phyloP scores from a whole-genome alignment of 2,797 vertebrate species.

The Holocentrus rufus region DNA sequence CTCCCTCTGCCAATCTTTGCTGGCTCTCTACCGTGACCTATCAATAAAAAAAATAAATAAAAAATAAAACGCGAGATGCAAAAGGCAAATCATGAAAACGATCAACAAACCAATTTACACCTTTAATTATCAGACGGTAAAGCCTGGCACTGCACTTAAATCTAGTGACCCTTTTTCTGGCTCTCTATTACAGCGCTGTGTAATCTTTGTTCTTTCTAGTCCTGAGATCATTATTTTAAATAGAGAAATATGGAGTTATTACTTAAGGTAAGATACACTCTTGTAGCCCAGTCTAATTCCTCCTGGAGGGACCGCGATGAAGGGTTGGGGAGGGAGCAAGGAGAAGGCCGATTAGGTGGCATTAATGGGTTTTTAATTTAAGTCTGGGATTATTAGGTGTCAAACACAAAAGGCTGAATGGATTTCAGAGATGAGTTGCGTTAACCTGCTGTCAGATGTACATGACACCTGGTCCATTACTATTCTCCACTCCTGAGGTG shows the following conservation, averaged over 20 bases:
- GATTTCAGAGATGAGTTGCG: slow-evolving; percentile 71
- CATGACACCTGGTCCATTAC: slow-evolving; percentile 58
- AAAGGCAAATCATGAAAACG: too few species aligned
- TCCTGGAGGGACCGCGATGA: slow-evolving; percentile 49
- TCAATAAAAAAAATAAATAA: too few species aligned
- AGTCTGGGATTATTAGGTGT: slow-evolving; percentile 76
- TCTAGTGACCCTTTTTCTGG: slow-evolving; percentile 8
- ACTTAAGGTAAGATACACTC: slow-evolving; percentile 54
- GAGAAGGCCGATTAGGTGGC: slow-evolving; percentile 73
- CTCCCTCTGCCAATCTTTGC: too few species aligned
- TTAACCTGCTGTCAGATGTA: slow-evolving; percentile 67
- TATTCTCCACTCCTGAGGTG: slow-evolving; percentile 33
- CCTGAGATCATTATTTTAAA: slow-evolving; percentile 52
- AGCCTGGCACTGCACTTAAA: slow-evolving; percentile 12
- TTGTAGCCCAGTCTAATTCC: slow-evolving; percentile 63
- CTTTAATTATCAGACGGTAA: slow-evolving; percentile 17
- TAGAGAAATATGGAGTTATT: slow-evolving; percentile 55
- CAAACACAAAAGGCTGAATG: slow-evolving; percentile 76
- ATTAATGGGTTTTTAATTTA: slow-evolving; percentile 81
- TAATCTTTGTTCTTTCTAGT: slow-evolving; percentile 48
- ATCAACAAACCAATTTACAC: neutral
- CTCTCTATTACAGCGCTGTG: slow-evolving; percentile 42
- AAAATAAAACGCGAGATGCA: too few species aligned
- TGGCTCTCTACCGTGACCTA: too few species aligned
- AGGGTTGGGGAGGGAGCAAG: slow-evolving; percentile 41